Evolutionary conservation across 2,113 vertebrate species (phyloP), one percentile per base, ranked within the genome.

Genomic region (Pantherophis guttatus): DNA sequence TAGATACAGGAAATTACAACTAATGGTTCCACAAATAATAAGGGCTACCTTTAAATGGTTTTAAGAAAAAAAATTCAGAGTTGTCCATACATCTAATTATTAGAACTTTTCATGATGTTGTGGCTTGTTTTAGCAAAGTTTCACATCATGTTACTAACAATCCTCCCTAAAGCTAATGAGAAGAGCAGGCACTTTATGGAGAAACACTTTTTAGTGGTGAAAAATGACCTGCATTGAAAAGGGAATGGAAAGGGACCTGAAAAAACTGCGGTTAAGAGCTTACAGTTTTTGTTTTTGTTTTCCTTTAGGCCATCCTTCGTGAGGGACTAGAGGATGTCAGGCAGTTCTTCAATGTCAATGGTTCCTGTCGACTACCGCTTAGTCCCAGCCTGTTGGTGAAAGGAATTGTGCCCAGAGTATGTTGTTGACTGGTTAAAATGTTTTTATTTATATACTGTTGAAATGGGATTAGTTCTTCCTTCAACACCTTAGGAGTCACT

Each of bases 351-450:
- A 96, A 94, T 0, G 94, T 98, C 0, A 98, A 98, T 19, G 98
- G 98, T 95, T 98, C 97, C n/a, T 99, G 99, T 89, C 98, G 99
- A 90, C 98, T 99, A 81, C 99, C 99, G 0, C 98, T 99, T 24
- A 99, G 98, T 96, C 99, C 99, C 55, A 98, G 98, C 54, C 97
- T 99, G 95, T 97, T 98, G 52, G 99, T 99, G 65, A 98, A 97
- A 93, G 99, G 98, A 26, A 98, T 99, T 58, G 98, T 99, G 97
- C 98, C 99, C 92, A 98, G 98, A 98, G 99, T 99, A 97, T 97
- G 98, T 95, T 88, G 57, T 1, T 0, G 52, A 13, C 53, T 70
- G 44, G 19, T 29, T 50, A 55, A 19, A 90, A 59, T 29, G 19
- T 54, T 86, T 55, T 21, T 87, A 23, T 11, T 33, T 13, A 0